Base-by-base conservation (phyloP, 2,113 vertebrate genomes). In the Setophaga kirtlandii region DNA sequence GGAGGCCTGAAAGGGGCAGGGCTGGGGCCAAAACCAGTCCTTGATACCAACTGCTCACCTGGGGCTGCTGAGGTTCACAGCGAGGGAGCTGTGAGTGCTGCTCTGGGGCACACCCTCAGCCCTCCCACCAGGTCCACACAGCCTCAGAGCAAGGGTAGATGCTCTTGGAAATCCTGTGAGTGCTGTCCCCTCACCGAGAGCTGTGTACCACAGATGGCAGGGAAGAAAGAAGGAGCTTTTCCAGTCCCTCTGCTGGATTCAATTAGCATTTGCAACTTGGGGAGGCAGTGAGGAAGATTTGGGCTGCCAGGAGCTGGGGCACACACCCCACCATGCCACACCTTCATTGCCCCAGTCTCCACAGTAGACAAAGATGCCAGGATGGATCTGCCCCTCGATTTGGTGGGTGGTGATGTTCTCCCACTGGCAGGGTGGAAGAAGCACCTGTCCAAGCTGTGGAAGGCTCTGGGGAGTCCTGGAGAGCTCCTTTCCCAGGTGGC, bases 21-120 rank as follows among this genome's bases (percentile, higher is more conserved):
- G 17, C 41, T 31, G 55, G 20, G n/a, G 33, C 27, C 39, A 46
- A 75, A 55, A 7, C 3, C 24, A 15, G 6, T 3, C 12, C 16
- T 20, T 0, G 0, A 9, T 5, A 11, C 11, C 31, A 49, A 1
- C 21, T 4, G 46, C 47, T 67, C 5, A 0, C 15, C 28, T 18
- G 17, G 59, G 28, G 14, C 78, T 71, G 62, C 24, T 31, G 33
- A 18, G 17, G 30, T 10, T 70, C 19, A 14, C 5, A 1, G 21
- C 1, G 9, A 2, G 4, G 17, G 21, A 16, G 11, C 52, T 52
- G 17, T 15, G 35, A 22, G 11, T 24, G 33, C 27, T 22, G 30
- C 4, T 12, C 1, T 21, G 19, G 21, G 33, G 33, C 12, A 41
- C 16, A 58, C 7, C 7, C 23, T 39, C 30, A 58, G 55, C 4